Base-by-base conservation (phyloP, 2,113 vertebrate genomes). In the Pyrgilauda ruficollis region DNA sequence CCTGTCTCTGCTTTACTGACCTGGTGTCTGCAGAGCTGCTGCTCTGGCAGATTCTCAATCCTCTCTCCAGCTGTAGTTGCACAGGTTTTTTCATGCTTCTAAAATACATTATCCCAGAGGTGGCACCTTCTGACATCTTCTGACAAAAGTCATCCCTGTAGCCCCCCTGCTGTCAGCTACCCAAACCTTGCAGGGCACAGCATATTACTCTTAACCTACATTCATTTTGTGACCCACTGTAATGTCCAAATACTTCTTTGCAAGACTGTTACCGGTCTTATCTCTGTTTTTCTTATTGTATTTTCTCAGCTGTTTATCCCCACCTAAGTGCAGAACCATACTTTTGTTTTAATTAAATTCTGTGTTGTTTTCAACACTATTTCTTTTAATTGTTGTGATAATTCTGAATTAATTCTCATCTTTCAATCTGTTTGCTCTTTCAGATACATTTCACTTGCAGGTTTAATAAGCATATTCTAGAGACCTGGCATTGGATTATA, bases 351-450 rank as follows among this genome's bases (percentile, higher is more conserved):
- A 92, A 94, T 92, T 89, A 81, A 84, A 87, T 72, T 86, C 64
- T 63, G 4, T 37, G 18, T 22, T 89, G 18, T 74, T 89, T 94
- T 56, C 56, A 81, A 74, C 33, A 77, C 33, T 69, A 31, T 86
- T 96, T 93, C 43, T 63, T 59, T 77, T 62, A 94, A 92, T 62
- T 33, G 61, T 56, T 90, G 67, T 59, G 59, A 89, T 92, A 31
- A 67, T 92, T 94, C 91, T 89, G 88, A 92, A 96, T 70, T 80
- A 77, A 84, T 90, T 90, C 52, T 84, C 88, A 84, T 94, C 76
- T 87, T 95, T 92, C 64, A 86, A 59, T 89, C 83, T 86, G 43
- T 70, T 74, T 80, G 24, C 64, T 94, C 39, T 89, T 94, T 81
- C 64, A 86, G 46, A 89, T 52, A 89, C 16, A 46, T 92, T 94